phyloP scores from a whole-genome alignment of 2,113 vertebrate genomes.

The Heteronetta atricapilla region DNA sequence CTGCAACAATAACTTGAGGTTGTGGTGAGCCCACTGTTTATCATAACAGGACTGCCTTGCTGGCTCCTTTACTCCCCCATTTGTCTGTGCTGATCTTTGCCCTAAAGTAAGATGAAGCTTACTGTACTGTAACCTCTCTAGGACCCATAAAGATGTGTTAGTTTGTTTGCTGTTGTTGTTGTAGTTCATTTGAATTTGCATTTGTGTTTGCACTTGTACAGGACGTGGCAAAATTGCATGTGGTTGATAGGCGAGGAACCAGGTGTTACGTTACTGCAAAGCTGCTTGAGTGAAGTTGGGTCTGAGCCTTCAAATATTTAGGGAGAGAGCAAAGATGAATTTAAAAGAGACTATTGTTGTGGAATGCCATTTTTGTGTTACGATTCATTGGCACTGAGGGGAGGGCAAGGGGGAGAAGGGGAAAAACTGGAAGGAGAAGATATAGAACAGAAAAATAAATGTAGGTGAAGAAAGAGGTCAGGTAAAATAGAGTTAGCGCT shows the following conservation, averaged over 20 bases:
- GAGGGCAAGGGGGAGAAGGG: neutral
- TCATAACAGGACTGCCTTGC: neutral
- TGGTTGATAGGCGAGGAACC: neutral
- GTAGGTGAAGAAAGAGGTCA: neutral
- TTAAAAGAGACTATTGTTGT: neutral
- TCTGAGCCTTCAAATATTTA: neutral
- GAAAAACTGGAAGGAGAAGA: neutral
- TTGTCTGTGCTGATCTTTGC: neutral
- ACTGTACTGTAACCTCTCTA: neutral
- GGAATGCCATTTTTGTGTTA: neutral
- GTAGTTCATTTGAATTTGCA: neutral
- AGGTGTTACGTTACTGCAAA: neutral
- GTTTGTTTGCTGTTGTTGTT: too few relatives aligned
- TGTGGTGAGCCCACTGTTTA: neutral
- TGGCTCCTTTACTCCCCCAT: neutral
- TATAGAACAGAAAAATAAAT: neutral
- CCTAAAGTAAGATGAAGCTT: neutral
- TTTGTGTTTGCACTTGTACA: neutral
- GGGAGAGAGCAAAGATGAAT: neutral
- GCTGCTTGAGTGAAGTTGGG: neutral
- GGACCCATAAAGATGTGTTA: neutral
- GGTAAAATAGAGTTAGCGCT: neutral
- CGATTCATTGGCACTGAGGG: neutral
- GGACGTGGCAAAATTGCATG: neutral
- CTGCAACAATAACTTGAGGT: neutral